Base-by-base conservation (phyloP, 2,113 vertebrate species). In the Silurus glanis region DNA sequence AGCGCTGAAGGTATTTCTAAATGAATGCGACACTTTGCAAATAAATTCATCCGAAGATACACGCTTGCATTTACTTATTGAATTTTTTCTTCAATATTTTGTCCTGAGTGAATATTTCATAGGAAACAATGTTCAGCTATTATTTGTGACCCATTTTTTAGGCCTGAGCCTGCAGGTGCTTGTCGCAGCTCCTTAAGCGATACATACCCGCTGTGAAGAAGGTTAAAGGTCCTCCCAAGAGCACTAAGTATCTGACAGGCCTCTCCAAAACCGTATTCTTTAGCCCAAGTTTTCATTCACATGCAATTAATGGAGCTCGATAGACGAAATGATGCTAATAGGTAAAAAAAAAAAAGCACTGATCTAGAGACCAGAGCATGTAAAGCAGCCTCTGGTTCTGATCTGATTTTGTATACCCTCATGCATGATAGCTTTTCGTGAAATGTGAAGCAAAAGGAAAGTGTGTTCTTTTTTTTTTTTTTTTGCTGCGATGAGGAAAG, bases 321-420 rank as follows among this genome's bases (percentile, higher is more conserved):
- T 95, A 93, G 93, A 95, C 93, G 95, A 95, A 95, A 95, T 95
- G 94, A 95, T 93, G 95, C 95, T 95, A 96, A 96, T 96, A 94
- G 94, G 90, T 91, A 90, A 84, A 89, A 91, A 91, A 92, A 91
- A 92, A 93, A 91, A 89, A 37, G 37, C 56, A 14, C 21, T 59
- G 84, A 53, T 55, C 64, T 9, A 28, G 66, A 75, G 59, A 71
- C 74, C 86, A 56, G 71, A 61, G 21, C 10, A 53, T 80, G 28
- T 66, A 61, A 56, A 80, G 16, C 69, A 58, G 7, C 49, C 25
- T 28, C 5, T 16, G 47, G 4, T 3, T 51, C 53, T 67, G 17
- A 47, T 61, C 58, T 12, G 8, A 53, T 72, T 76, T 82, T 25
- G 0, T 0, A 61, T 6, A 51, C 79, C 47, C 72, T 83, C 53